A percentile compares a stretch with the other conserved stretches of the same genome.
phyloP scores from a whole-genome alignment of 2,888 invertebrate species.

The Xestia rhomboidea region DNA sequence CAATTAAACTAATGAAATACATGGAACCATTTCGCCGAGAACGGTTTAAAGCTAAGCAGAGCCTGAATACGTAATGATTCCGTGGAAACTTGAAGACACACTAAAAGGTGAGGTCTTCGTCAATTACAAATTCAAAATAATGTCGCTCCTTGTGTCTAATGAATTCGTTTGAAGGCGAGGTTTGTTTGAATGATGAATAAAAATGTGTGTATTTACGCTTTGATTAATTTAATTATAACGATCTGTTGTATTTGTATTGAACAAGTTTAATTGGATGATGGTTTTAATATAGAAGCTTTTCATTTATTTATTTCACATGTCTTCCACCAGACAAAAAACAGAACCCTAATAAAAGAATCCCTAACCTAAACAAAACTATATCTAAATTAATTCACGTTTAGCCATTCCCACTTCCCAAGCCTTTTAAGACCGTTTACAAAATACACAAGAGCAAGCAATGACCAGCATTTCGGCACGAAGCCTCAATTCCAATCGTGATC shows the following conservation, averaged over 20 bases:
- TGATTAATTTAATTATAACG: neutral
- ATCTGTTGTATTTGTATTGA: neutral
- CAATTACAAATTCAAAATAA: constrained; percentile 60
- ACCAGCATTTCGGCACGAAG: constrained; percentile 58
- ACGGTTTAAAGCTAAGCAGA: constrained; percentile 58
- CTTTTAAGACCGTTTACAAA: constrained; percentile 42
- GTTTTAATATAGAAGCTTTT: neutral
- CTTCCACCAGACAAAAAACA: neutral
- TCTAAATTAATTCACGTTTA: constrained; percentile 26
- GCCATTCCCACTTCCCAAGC: constrained; percentile 8
- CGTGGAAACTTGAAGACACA: constrained; percentile 53
- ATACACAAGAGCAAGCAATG: constrained; percentile 59
- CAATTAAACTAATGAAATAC: constrained; percentile 62
- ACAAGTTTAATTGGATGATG: neutral
- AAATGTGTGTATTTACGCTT: constrained; percentile 34
- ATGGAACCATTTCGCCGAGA: constrained; percentile 52
- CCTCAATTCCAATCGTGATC: constrained; percentile 61
- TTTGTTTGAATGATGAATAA: constrained; percentile 43
- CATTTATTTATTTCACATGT: neutral
- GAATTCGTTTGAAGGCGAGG: constrained; percentile 31
- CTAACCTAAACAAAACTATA: constrained; percentile 4
- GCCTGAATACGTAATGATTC: constrained; percentile 63
- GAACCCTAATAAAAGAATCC: neutral
- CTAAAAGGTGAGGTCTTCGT: constrained; percentile 51
- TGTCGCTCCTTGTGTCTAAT: constrained; percentile 37